Conservation (phyloP, 2,113 vertebrate genomes). For the Gadus macrocephalus region DNA sequence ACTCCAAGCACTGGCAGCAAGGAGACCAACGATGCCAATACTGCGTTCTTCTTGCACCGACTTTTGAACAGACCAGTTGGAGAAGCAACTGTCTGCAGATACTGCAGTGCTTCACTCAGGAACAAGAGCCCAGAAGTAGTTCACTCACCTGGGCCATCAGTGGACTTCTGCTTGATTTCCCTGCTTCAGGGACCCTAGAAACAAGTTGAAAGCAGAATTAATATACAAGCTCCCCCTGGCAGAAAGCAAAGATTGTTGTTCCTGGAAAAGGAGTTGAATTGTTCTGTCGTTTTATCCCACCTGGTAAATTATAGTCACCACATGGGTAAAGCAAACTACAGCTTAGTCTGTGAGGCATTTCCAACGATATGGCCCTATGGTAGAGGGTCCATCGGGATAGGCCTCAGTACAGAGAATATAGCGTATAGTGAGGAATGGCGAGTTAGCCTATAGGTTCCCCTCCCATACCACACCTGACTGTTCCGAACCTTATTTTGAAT, state of each 20-base stretch:
- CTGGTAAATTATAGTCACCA: conserved; percentile 59
- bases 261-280: conserved; percentile 16
- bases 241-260: neutral
- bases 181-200: neutral
- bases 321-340: conserved; percentile 78
- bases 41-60: conserved; percentile 80
- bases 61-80: conserved; percentile 77
- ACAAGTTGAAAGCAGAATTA: conserved; percentile 9
- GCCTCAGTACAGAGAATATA: conserved; percentile 61
- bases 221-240: neutral
- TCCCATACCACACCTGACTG: no score
- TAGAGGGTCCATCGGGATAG: conserved; percentile 83
- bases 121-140: neutral
- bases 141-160: neutral
- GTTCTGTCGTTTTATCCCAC: conserved; percentile 80
- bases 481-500: no score
- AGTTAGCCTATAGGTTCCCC: no score
- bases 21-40: conserved; percentile 88
- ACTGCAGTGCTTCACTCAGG: conserved; percentile 70
- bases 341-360: conserved; percentile 82
- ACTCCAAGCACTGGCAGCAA: conserved; percentile 68
- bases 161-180: conserved; percentile 41
- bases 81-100: conserved; percentile 77
- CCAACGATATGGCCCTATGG: conserved; percentile 78
- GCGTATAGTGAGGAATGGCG: no score